Evolutionary conservation across 1,140 invertebrate species (phyloP), one percentile per base, ranked within the genome.

Genomic region (Ostrea edulis): DNA sequence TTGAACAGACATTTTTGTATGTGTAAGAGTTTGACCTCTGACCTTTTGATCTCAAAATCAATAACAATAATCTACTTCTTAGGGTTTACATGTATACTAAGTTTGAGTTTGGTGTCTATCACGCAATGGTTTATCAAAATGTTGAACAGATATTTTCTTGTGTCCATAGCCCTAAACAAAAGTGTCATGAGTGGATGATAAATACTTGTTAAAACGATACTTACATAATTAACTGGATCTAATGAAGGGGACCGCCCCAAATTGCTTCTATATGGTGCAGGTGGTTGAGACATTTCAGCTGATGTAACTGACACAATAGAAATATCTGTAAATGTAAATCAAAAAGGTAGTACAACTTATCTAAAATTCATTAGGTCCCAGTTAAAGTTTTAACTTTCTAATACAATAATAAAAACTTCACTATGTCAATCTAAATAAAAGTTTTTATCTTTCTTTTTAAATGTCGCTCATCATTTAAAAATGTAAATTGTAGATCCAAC

Each of bases 151-250:
- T 44, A 44, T 44, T 44, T 44, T 44, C 35, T 44, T 44, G 35
- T 44, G 35, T 44, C 35, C 35, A 44, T 44, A 44, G 1, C 35
- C 35, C 35, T 44, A 1, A 44, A 44, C 1, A 44, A 44, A 2
- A 2, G 2, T 2, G 35, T 44, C 5, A 44, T 44, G 35, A 44
- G 5, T 1, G 35, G 35, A 44, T 44, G 35, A 44, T 2, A 44
- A 5, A 44, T 44, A 5, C 17, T 20, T 58, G 14, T 58, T 5
- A 0, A 20, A 29, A 0, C 2, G 12, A 29, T 71, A 35, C 68
- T 12, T 71, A 71, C 68, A 71, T 71, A 71, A 35, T 71, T 71
- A 29, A 71, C 68, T 12, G 68, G 68, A 11, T 71, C 68, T 71
- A 71, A 71, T 29, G 68, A 71, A 12, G 68, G 68, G 25, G 22